Percentiles rank a stretch among this genome's conserved stretches.
These are phyloP conservation scores for Scatophagus argus DNA, from an alignment of 2,113 vertebrate species.

Conservation along the genomic window DNA sequence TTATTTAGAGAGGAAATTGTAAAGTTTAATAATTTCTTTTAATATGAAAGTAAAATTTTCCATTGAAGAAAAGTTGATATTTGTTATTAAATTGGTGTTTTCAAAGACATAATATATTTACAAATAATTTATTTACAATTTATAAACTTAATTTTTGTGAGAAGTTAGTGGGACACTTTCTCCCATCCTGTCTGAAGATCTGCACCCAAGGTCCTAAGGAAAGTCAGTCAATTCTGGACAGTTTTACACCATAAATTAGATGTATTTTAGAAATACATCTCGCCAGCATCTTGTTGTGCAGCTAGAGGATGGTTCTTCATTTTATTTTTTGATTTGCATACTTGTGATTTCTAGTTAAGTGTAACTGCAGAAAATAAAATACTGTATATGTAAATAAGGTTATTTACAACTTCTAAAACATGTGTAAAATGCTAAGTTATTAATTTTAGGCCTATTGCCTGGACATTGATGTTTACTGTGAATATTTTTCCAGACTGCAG, in stretches of 20 bases:
- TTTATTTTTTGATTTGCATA: background rate
- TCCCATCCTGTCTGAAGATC: too few relatives aligned
- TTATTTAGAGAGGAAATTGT: too few relatives aligned
- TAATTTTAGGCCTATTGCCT: background rate
- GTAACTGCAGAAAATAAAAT: too few relatives aligned
- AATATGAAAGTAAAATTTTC: too few relatives aligned
- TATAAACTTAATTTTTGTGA: too few relatives aligned
- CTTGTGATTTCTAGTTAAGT: background rate
- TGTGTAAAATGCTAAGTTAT: background rate
- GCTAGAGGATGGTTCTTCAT: background rate
- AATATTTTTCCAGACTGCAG: background rate
- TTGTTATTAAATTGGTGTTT: too few relatives aligned
- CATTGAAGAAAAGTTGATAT: too few relatives aligned
- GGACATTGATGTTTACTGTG: background rate
- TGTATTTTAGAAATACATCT: background rate
- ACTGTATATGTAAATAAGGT: background rate
- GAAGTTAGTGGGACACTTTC: too few relatives aligned
- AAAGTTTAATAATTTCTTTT: too few relatives aligned
- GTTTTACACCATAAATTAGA: background rate
- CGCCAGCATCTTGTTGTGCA: background rate
- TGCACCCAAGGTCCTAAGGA: background rate
- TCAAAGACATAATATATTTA: too few relatives aligned
- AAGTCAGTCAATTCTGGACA: background rate
- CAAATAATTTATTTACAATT: too few relatives aligned
- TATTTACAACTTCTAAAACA: background rate